Conservation (phyloP, 37 sponge, comb jelly and placozoan genomes). For the Haliclona indistincta region DNA sequence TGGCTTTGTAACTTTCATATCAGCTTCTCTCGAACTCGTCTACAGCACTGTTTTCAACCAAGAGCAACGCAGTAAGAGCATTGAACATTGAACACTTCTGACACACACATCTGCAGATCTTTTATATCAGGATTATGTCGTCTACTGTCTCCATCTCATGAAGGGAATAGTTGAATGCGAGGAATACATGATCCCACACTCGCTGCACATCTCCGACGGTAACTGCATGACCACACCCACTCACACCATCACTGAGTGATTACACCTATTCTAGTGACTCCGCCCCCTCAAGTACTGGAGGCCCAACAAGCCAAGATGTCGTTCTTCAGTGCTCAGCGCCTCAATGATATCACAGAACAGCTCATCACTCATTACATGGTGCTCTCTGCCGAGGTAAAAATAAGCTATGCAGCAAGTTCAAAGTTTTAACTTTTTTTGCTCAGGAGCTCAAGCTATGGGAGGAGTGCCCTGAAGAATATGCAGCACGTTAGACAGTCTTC, state of each 20-base stretch:
- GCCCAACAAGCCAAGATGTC: slow-evolving; percentile 45
- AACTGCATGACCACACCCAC: background rate
- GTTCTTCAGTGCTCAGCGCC: slow-evolving; percentile 47
- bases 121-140: slow-evolving; percentile 50
- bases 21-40: slow-evolving; percentile 38
- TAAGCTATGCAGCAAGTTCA: background rate
- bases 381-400: slow-evolving; percentile 22
- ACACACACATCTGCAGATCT: slow-evolving; percentile 31
- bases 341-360: slow-evolving; percentile 17
- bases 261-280: slow-evolving; percentile 20
- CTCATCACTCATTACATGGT: slow-evolving; percentile 58
- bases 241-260: background rate
- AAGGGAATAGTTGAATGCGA: slow-evolving; percentile 60
- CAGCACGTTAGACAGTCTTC: background rate
- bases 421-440: background rate
- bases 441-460: slow-evolving; percentile 54
- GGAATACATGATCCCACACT: slow-evolving; percentile 60
- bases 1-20: slow-evolving; percentile 58
- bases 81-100: background rate
- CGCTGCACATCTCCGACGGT: slow-evolving; percentile 23
- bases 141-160: slow-evolving; percentile 48
- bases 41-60: slow-evolving; percentile 42
- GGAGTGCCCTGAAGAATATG: slow-evolving; percentile 67
- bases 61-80: slow-evolving; percentile 17
- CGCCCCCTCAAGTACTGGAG: slow-evolving; percentile 60